These are phyloP conservation scores for Fragum fragum DNA, from an alignment of 2,888 invertebrate genomes.

Conservation along the genomic window DNA sequence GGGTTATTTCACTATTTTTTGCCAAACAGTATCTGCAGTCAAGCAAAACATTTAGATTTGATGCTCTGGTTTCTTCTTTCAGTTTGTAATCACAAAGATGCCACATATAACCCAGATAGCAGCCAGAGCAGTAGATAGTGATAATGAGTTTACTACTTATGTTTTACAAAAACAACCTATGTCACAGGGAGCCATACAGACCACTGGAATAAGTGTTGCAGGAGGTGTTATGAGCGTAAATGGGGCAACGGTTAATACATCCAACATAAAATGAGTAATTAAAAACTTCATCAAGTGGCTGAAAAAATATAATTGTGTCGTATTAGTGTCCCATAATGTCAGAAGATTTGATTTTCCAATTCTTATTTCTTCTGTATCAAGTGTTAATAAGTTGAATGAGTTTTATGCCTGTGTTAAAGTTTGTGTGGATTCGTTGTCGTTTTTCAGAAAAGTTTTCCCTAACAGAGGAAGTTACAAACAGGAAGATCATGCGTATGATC, in stretches of 20 bases:
- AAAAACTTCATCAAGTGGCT: slow-evolving; percentile 21
- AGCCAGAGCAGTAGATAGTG: slow-evolving; percentile 7
- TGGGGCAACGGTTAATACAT: not conserved
- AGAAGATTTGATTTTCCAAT: slow-evolving; percentile 27
- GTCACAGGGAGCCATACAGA: slow-evolving; percentile 12
- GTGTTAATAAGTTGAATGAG: not conserved
- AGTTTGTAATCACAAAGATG: slow-evolving; percentile 16
- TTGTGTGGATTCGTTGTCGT: slow-evolving; percentile 18
- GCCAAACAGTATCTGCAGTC: not conserved
- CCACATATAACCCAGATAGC: slow-evolving; percentile 37
- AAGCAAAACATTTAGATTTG: not conserved
- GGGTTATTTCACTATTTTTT: not conserved
- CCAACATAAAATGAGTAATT: not conserved
- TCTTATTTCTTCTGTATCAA: slow-evolving; percentile 8
- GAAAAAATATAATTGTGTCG: slow-evolving; percentile 1
- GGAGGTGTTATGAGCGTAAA: not conserved
- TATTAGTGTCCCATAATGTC: slow-evolving; percentile 28
- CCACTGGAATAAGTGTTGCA: slow-evolving; percentile 9
- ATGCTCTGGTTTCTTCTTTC: not conserved
- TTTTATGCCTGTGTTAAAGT: slow-evolving; percentile 23
- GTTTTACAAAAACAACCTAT: slow-evolving; percentile 11
- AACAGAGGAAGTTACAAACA: slow-evolving; percentile 17
- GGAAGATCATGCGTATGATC: slow-evolving; percentile 7
- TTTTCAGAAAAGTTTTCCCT: slow-evolving; percentile 11
- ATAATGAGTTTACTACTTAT: slow-evolving; percentile 4